Base-by-base conservation (phyloP, 2,797 vertebrate species). In the Podarcis lilfordi region DNA sequence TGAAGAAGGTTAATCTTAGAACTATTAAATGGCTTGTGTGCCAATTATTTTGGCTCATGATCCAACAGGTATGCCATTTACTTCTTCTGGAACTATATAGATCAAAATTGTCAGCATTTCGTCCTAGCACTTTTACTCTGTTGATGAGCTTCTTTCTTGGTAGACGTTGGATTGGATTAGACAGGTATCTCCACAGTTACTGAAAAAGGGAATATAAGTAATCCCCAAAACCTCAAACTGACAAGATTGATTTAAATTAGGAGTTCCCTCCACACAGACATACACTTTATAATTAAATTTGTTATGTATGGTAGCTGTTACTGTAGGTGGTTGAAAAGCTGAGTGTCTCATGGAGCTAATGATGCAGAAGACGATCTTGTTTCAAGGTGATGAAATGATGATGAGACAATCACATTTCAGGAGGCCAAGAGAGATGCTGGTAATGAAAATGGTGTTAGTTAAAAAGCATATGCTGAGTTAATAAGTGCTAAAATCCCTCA, bases 241-340 rank as follows among this genome's bases (percentile, higher is more conserved):
- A 94, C 90, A 95, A 86, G 95, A 95, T 29, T 94, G 91, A 94
- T 93, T 94, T 93, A 94, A 93, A 95, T 94, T 90, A 95, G 91
- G 89, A 94, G 86, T 89, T 89, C 77, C 81, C 89, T 94, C 91
- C 91, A 93, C 80, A 75, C 43, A 43, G 21, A 37, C 37, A 55
- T 94, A 32, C 76, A 27, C 92, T 95, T 94, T 89, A 85, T 93
- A 95, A 92, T 91, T 94, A 95, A 94, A 69, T 89, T 69, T 0
- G 55, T 81, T 88, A 79, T 2, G 9, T 93, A 86, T 80, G 82
- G 90, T 89, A 85, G 86, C 79, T 92, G n/a, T 35, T 89, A 90
- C 85, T 32, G 35, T 19, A 88, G 59, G 82, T 80, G 8, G 80
- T 74, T 86, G 88, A 78, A 92, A 93, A 91, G 82, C 2, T 64